These are phyloP conservation scores for Lingula anatina DNA, from an alignment of 2,888 invertebrate genomes.

Conservation along the genomic window DNA sequence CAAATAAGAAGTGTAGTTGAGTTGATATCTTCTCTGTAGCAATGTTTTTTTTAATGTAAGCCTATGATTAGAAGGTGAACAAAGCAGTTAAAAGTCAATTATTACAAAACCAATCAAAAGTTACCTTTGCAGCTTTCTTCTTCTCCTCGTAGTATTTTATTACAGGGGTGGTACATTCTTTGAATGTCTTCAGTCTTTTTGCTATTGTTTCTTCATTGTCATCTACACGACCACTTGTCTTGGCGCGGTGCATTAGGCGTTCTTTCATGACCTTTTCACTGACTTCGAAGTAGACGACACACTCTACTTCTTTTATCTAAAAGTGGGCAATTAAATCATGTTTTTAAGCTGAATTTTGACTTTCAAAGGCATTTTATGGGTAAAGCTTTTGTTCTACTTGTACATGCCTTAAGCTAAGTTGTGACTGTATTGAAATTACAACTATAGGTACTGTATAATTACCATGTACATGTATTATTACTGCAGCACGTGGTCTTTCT, in stretches of 20 bases:
- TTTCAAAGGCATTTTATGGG: too few relatives aligned
- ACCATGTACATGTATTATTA: too few relatives aligned
- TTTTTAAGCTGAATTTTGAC: too few relatives aligned
- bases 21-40: background rate
- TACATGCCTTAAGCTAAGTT: background rate
- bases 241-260: slow-evolving; percentile 71
- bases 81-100: too few relatives aligned
- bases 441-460: background rate
- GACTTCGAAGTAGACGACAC: slow-evolving; percentile 81
- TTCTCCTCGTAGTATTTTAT: slow-evolving; percentile 74
- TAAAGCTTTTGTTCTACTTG: too few relatives aligned
- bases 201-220: slow-evolving; percentile 93
- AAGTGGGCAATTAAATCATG: too few relatives aligned
- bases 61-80: too few relatives aligned
- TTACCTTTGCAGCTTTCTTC: slow-evolving; percentile 62
- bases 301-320: slow-evolving; percentile 49
- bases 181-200: slow-evolving; percentile 83
- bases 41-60: slow-evolving; percentile 3
- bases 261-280: slow-evolving; percentile 70
- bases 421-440: background rate
- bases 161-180: slow-evolving; percentile 78
- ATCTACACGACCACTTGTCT: slow-evolving; percentile 78
- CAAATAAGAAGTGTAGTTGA: too few relatives aligned
- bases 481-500: too few relatives aligned
- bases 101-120: slow-evolving; percentile 19